Percentiles rank a stretch among this genome's conserved stretches.
Conservation (phyloP, 2,113 vertebrate species). For the Rana temporaria region DNA sequence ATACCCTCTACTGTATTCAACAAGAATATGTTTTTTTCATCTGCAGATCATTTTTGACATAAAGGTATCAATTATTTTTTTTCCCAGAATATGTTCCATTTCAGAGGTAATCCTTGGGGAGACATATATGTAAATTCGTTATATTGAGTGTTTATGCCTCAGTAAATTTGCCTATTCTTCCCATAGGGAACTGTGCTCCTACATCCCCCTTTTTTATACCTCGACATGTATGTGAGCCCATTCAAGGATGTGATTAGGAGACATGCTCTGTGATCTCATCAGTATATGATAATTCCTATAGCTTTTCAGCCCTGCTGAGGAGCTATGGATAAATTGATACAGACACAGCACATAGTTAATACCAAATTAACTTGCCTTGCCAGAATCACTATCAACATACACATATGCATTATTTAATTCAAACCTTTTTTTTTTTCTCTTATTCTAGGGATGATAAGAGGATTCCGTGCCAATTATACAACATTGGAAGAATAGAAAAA, state of each 20-base stretch:
- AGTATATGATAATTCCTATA: conserved; percentile 52
- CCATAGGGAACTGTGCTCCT: conserved; percentile 40
- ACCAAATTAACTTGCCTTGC: conserved; percentile 29
- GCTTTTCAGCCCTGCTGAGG: conserved; percentile 32
- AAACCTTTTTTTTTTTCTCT: neutral
- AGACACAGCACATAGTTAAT: conserved; percentile 47
- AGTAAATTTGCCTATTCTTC: conserved; percentile 51
- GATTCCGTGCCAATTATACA: conserved; percentile 28
- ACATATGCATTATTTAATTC: conserved; percentile 37
- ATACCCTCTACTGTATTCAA: conserved; percentile 23
- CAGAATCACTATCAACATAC: conserved; percentile 30
- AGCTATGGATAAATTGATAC: conserved; percentile 29
- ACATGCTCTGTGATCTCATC: conserved; percentile 53
- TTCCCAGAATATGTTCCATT: conserved; percentile 46
- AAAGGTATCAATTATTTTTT: conserved; percentile 55
- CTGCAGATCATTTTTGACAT: conserved; percentile 52
- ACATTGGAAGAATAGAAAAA: neutral
- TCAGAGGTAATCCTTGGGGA: conserved; percentile 51
- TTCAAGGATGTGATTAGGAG: conserved; percentile 55
- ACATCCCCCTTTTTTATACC: conserved; percentile 38
- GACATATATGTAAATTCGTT: conserved; percentile 49
- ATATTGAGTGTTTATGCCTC: conserved; percentile 56
- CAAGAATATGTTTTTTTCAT: conserved; percentile 38
- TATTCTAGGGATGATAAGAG: conserved; percentile 28
- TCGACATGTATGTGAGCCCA: conserved; percentile 52